Base-by-base conservation (phyloP, 2,113 vertebrate genomes). In the Actinemys pallida region DNA sequence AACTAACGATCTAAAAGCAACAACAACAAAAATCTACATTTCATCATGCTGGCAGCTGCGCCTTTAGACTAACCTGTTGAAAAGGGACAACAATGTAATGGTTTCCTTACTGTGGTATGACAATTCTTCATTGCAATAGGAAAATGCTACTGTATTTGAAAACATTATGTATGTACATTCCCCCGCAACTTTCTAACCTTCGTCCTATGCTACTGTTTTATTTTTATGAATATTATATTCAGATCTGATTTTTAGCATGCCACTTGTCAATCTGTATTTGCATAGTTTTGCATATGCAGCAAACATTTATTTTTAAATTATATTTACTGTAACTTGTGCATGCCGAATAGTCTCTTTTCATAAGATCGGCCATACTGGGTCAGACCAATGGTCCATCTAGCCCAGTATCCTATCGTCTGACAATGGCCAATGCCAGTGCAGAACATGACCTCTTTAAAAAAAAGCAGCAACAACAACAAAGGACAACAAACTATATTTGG, bases 1-100 rank as follows among this genome's bases (percentile, higher is more conserved):
- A 22, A 90, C 78, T 83, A 90, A 76, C 84, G 86, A 42, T 57
- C 89, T 12, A 94, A 96, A 94, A 95, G 92, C 85, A 92, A 94
- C 29, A 62, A 31, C 59, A 62, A 35, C 10, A 94, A 83, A 89
- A 78, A 86, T 42, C 88, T 94, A 92, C 84, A 92, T 88, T 91
- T 96, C 78, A 84, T 92, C 89, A 35, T 49, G 17, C 24, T 90
- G 85, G 56, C 62, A 92, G 78, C 20, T 86, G 81, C 25, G 79
- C 72, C 87, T 92, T 94, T 14, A 83, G 45, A 84, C 27, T 79
- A 97, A 39, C 53, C 83, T 91, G 35, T 88, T 95, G 72, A 31
- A 53, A 87, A 94, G 92, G 42, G 78, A 24, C 62, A 88, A 47
- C 62, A 91, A 91, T 88, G 4, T 81, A 84, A 91, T 22, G 95